These are phyloP conservation scores for Heteromurus nitidus DNA, from an alignment of 2,888 invertebrate genomes.

Conservation along the genomic window DNA sequence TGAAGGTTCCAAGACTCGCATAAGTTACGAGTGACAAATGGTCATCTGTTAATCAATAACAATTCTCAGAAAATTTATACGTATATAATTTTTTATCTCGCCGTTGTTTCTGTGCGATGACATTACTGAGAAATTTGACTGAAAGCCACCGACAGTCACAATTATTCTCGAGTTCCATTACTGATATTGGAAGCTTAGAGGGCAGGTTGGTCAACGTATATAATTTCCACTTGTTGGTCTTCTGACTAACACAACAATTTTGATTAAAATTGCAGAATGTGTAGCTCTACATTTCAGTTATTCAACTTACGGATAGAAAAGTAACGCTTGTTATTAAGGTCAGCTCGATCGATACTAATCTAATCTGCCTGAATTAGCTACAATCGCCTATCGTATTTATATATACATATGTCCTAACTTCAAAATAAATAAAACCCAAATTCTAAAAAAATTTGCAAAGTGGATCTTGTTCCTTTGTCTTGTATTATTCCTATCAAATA, in stretches of 20 bases:
- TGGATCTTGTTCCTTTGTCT: too few species aligned
- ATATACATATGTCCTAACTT: too few species aligned
- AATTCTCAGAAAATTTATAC: too few species aligned
- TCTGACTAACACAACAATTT: neutral
- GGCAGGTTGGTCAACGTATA: neutral
- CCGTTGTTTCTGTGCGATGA: conserved; percentile 1
- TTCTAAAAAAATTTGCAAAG: too few species aligned
- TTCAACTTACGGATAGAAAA: conserved; percentile 38
- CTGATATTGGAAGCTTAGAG: neutral
- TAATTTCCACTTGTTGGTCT: conserved; percentile 25
- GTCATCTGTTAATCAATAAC: neutral
- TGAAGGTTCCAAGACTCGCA: neutral
- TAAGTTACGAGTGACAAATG: neutral
- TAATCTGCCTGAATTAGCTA: too few species aligned
- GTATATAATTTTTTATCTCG: too few species aligned
- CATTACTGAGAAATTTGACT: conserved; percentile 19
- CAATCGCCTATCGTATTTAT: too few species aligned
- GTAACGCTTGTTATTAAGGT: conserved; percentile 16
- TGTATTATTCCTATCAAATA: too few species aligned
- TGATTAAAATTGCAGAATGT: neutral
- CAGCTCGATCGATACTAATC: too few species aligned
- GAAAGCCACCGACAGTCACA: conserved; percentile 42
- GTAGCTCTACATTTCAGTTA: too few species aligned
- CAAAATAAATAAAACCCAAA: too few species aligned
- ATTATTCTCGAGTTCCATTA: conserved; percentile 7